Conservation (phyloP, 2,797 vertebrate genomes). For the Oreochromis grahami region DNA sequence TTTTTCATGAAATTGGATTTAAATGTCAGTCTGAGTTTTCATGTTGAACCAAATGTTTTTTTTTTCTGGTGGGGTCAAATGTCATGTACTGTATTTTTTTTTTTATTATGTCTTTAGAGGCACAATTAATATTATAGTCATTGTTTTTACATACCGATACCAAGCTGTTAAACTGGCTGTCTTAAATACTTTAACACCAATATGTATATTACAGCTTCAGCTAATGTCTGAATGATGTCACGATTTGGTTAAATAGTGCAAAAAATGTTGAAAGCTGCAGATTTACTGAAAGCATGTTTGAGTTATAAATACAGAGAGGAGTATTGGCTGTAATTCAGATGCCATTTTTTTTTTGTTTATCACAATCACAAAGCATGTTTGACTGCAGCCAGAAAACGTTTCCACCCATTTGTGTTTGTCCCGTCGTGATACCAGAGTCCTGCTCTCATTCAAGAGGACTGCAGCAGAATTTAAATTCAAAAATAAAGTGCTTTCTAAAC, state of each 20-base stretch:
- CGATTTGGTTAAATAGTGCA: background rate
- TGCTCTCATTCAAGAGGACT: background rate
- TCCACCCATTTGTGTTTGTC: conserved; percentile 5
- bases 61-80: background rate
- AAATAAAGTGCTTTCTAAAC: conserved; percentile 66
- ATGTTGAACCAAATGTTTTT: background rate
- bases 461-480: conserved; percentile 37
- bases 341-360: conserved; percentile 2
- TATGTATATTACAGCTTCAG: background rate
- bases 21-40: background rate
- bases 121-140: background rate
- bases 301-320: conserved; percentile 15
- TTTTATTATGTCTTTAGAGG: background rate
- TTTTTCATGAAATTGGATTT: background rate
- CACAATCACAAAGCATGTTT: conserved; percentile 9
- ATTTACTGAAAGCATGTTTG: conserved; percentile 37
- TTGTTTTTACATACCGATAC: background rate
- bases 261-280: background rate
- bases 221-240: background rate
- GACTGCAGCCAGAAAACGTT: background rate
- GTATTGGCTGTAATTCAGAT: conserved; percentile 4
- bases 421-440: background rate
- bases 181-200: background rate
- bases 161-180: background rate
- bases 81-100: background rate